Evolutionary conservation across 2,113 vertebrate genomes (phyloP), one percentile per base, ranked within the genome.

Genomic region (Triplophysa rosa): DNA sequence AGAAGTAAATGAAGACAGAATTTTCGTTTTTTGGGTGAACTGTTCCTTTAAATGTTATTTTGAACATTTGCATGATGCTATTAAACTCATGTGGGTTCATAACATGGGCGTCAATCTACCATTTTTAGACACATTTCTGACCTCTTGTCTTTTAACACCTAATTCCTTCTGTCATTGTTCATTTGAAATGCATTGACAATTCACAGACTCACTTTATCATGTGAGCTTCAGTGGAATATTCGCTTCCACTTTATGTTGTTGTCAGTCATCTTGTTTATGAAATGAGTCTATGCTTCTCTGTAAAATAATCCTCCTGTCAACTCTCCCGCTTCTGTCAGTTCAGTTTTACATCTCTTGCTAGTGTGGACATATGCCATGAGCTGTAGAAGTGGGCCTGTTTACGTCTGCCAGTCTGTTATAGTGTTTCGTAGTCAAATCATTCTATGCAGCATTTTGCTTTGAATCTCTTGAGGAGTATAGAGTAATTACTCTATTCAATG

Each of bases 181-280:
- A 52, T 52, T 52, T 52, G 16, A 49, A 26, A 52, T 29, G 21
- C 40, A 24, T 9, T 8, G n/a, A 67, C 11, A 23, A 19, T 68
- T 68, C 21, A 54, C 52, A 56, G 45, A 12, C 17, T 37, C 5
- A 33, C 68, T 37, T 56, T 71, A 4, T 37, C 26, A 29, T 33
- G 21, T 3, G 11, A 23, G 29, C 29, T 33, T 54, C 2, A 8
- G 52, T 29, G 21, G 7, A 71, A 54, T 7, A 14, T 40, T 59
- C 6, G 10, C 52, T 40, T 58, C 19, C 12, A 29, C 17, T 0
- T 12, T n/a, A 17, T 59, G 29, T 52, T 59, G 14, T 59, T 59
- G 69, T 59, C 69, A 72, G 19, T 59, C 12, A 59, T 58, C 19
- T 33, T 52, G 58, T 72, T 40, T 23, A 40, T 72, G 29, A 72